These are phyloP conservation scores for Clunio marinus DNA, from an alignment of 2,888 invertebrate species.

Conservation along the genomic window DNA sequence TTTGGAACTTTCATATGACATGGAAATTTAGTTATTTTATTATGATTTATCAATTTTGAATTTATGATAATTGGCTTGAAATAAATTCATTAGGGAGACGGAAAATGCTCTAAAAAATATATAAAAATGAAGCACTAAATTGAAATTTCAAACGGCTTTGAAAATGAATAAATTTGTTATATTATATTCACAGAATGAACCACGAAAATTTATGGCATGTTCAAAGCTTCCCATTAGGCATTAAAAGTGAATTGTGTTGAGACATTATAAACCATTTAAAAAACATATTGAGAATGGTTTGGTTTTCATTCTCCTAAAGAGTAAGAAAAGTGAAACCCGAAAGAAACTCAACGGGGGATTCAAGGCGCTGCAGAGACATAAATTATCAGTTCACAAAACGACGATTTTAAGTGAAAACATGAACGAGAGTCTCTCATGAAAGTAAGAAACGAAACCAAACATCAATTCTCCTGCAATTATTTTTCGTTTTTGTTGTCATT, in stretches of 20 bases:
- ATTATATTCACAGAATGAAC: not conserved
- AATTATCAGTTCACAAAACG: not conserved
- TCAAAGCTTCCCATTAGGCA: not conserved
- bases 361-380: constrained; percentile 27
- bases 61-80: constrained; percentile 31
- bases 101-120: not conserved
- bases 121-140: not conserved
- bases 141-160: not conserved
- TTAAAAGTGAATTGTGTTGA: constrained; percentile 1
- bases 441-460: not conserved
- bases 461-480: not conserved
- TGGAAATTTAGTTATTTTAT: constrained; percentile 30
- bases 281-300: not conserved
- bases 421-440: too few species aligned
- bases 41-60: constrained; percentile 35
- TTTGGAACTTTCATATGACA: too few species aligned
- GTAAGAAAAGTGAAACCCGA: not conserved
- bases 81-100: constrained; percentile 2
- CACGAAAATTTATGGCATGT: not conserved
- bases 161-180: not conserved
- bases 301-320: not conserved
- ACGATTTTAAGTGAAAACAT: not conserved
- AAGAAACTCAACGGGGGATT: constrained; percentile 18
- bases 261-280: constrained; percentile 12
- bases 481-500: too few species aligned